Conservation (phyloP, 2,888 invertebrate species). For the Pandemis cinnamomeana region DNA sequence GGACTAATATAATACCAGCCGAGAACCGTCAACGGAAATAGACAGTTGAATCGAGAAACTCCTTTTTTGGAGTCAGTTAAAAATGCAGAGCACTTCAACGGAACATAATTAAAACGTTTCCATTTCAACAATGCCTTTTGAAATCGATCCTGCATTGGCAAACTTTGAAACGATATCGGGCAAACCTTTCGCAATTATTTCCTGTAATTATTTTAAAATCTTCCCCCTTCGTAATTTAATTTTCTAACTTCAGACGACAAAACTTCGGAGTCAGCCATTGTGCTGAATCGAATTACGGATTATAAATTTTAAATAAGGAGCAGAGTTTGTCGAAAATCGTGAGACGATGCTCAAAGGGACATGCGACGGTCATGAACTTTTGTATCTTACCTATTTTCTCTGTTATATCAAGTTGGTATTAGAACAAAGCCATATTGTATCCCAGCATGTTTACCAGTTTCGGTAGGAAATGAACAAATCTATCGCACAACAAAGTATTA, state of each 20-base stretch:
- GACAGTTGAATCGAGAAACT: too few relatives aligned
- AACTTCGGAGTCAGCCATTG: conserved; percentile 30
- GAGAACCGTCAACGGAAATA: too few relatives aligned
- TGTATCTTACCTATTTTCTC: not conserved
- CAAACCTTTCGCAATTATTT: conserved; percentile 22
- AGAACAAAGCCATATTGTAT: too few relatives aligned
- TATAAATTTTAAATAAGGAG: conserved; percentile 30
- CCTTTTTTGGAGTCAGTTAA: too few relatives aligned
- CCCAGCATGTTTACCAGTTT: too few relatives aligned
- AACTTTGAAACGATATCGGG: conserved; percentile 15
- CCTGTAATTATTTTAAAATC: conserved; percentile 41
- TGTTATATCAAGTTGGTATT: not conserved
- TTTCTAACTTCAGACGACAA: conserved; percentile 34
- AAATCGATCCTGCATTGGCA: conserved; percentile 12
- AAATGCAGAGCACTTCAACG: not conserved
- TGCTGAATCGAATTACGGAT: conserved; percentile 35
- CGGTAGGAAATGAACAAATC: too few relatives aligned
- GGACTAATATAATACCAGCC: too few relatives aligned
- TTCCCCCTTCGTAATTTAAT: conserved; percentile 32
- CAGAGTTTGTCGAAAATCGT: conserved; percentile 15
- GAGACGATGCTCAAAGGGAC: conserved; percentile 7
- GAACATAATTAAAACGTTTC: not conserved
- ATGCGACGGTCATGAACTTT: conserved; percentile 9
- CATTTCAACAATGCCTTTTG: conserved; percentile 11
- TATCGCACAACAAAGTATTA: too few relatives aligned